Conservation (phyloP, 2,797 vertebrate genomes). For the Lepilemur ruficaudatus region DNA sequence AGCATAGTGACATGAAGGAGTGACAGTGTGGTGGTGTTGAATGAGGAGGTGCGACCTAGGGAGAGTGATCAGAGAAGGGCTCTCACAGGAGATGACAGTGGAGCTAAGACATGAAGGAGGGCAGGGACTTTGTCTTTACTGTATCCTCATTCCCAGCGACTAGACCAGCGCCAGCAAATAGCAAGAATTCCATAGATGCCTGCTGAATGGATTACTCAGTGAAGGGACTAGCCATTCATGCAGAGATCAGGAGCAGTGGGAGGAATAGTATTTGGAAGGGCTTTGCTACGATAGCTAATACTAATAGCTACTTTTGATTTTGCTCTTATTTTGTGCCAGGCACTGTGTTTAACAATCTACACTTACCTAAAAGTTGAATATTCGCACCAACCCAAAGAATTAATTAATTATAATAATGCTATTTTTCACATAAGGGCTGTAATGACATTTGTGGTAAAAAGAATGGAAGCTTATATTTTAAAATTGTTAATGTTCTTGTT, state of each 20-base stretch:
- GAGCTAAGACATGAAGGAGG: background rate
- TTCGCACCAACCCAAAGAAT: background rate
- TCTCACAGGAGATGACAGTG: background rate
- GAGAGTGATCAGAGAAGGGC: background rate
- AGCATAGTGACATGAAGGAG: background rate
- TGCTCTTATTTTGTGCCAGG: background rate
- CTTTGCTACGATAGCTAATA: background rate
- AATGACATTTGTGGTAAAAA: background rate
- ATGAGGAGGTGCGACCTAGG: background rate
- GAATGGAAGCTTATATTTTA: background rate
- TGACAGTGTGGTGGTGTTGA: background rate
- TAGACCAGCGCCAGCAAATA: background rate
- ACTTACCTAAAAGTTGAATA: background rate
- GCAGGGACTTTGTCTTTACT: background rate
- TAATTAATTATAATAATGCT: background rate
- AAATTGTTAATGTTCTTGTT: slow-evolving; percentile 2
- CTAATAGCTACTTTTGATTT: background rate
- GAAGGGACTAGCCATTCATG: background rate
- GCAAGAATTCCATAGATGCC: background rate
- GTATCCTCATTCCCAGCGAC: background rate
- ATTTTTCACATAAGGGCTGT: background rate
- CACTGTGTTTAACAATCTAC: background rate
- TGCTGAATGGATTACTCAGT: background rate
- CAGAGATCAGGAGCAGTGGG: background rate
- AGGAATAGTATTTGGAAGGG: background rate